Conservation (phyloP, 2,113 vertebrate genomes). For the Isichthys henryi region DNA sequence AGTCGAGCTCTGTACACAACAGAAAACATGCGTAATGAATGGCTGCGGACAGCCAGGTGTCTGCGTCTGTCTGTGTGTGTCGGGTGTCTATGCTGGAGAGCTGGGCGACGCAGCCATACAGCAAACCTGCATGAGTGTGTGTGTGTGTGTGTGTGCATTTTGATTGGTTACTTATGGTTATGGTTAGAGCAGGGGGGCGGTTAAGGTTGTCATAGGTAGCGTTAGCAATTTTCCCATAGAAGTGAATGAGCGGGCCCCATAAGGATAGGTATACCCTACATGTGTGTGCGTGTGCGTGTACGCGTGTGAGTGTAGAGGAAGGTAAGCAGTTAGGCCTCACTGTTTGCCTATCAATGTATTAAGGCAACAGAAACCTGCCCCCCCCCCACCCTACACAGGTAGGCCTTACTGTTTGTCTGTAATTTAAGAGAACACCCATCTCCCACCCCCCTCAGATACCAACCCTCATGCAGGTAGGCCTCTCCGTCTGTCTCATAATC, state of each 20-base stretch:
- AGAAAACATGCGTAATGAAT: constrained; percentile 61
- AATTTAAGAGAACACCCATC: neutral
- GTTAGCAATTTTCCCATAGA: too few relatives aligned
- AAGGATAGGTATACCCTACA: too few relatives aligned
- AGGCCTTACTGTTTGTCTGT: neutral
- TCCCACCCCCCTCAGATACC: neutral
- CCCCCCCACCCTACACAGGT: neutral
- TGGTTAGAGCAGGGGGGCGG: too few relatives aligned
- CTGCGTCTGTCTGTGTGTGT: constrained; percentile 17
- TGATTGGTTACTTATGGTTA: too few relatives aligned
- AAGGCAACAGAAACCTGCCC: too few relatives aligned
- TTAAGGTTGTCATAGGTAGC: too few relatives aligned
- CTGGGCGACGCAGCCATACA: neutral
- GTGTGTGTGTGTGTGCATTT: constrained; percentile 8
- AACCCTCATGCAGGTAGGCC: constrained; percentile 21
- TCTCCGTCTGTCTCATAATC: constrained; percentile 74
- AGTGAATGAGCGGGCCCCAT: too few relatives aligned
- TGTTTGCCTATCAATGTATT: neutral
- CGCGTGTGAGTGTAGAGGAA: neutral
- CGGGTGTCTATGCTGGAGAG: neutral
- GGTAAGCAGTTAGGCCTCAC: neutral
- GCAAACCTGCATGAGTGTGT: neutral
- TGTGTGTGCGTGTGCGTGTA: constrained; percentile 10
- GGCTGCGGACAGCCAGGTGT: constrained; percentile 59
- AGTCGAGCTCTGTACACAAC: constrained; percentile 43